Base-by-base conservation (phyloP, 2,888 invertebrate genomes). In the Ophion costatus region DNA sequence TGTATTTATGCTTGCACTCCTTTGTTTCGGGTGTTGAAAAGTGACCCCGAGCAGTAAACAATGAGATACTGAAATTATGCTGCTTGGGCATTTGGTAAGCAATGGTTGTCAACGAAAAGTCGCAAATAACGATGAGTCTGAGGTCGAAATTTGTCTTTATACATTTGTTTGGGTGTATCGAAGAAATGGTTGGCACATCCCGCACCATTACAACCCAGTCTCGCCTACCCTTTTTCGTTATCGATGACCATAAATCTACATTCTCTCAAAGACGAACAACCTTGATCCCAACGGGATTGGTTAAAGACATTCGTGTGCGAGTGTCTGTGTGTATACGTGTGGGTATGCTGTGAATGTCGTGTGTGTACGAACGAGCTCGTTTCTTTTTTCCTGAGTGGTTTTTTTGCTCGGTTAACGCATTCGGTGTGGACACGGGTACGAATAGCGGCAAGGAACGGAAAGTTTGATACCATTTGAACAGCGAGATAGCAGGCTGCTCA, bases 181-280 rank as follows among this genome's bases (percentile, higher is more conserved):
- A 38, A 38, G 9, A 67, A 67, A 67, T 22, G 42, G 22, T 67
- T 42, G 14, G 67, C 42, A 67, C 22, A 20, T 11, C 42, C 38
- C 42, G 11, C 38, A 67, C 33, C 38, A 22, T 67, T 67, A 42
- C 42, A 33, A 38, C 42, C 22, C 10, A 20, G n/a, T 42, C 38
- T 38, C 38, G n/a, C 20, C 20, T 20, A 11, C 11, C 20, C 20
- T 38, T 24, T 14, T 66, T 67, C 14, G n/a, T 42, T 67, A 20
- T 20, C 22, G 67, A 67, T 42, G 67, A 67, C 67, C 38, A 67
- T 67, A 67, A 67, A 67, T 67, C 67, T 67, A 67, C 42, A 67
- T 67, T 14, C 14, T 22, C 5, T 6, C 42, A 42, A 67, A 67
- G 67, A 42, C 10, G 67, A 67, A 42, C 42, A 22, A 67, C 22